These are phyloP conservation scores for Podarcis muralis DNA, from an alignment of 2,113 vertebrate species.

Conservation along the genomic window DNA sequence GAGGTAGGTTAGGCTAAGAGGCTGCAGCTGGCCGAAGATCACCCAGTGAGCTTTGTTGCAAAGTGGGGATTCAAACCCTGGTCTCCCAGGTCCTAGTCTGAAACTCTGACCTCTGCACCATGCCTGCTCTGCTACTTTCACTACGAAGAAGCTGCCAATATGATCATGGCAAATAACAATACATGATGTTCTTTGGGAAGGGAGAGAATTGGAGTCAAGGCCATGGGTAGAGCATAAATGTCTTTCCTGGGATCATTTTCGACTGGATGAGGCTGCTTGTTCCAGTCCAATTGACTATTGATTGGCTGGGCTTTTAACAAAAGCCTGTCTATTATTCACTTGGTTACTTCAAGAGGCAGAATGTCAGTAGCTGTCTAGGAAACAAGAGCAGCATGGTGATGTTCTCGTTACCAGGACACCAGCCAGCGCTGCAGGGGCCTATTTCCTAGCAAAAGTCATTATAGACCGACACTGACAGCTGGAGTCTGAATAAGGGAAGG, in stretches of 20 bases:
- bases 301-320: background rate
- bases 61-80: too few species aligned
- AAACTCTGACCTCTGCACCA: too few species aligned
- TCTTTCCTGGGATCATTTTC: background rate
- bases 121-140: too few species aligned
- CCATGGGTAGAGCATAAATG: background rate
- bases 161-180: too few species aligned
- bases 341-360: background rate
- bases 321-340: background rate
- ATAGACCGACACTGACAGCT: background rate
- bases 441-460: constrained; percentile 10
- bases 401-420: background rate
- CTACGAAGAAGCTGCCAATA: too few species aligned
- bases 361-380: constrained; percentile 6
- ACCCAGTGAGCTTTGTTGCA: too few species aligned
- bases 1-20: too few species aligned
- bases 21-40: too few species aligned
- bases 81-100: too few species aligned
- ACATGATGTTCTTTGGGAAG: background rate
- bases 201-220: background rate
- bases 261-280: background rate
- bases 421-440: background rate
- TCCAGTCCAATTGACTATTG: background rate
- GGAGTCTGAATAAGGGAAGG: background rate
- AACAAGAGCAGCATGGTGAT: background rate